These are phyloP conservation scores for Drosophila gunungcola DNA, from an alignment of 1,140 invertebrate genomes.

Conservation along the genomic window DNA sequence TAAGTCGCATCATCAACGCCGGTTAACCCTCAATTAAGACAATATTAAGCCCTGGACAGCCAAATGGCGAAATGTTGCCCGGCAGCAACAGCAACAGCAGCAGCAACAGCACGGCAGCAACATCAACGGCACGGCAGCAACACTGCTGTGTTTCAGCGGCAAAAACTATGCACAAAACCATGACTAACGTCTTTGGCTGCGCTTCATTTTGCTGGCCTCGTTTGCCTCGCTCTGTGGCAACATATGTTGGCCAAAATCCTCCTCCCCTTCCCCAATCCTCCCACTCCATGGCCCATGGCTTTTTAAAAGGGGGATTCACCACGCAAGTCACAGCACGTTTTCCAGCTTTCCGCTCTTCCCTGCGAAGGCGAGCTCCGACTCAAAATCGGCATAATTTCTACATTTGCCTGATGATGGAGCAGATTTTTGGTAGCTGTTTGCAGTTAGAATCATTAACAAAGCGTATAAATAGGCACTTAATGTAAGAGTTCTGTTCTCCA, in stretches of 20 bases:
- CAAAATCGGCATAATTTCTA: conserved; percentile 74
- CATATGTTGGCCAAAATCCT: conserved; percentile 70
- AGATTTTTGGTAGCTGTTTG: conserved; percentile 48
- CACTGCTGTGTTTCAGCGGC: conserved; percentile 39
- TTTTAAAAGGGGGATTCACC: conserved; percentile 37
- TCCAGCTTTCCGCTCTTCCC: conserved; percentile 20
- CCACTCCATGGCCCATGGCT: not conserved
- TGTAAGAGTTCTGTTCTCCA: conserved; percentile 11
- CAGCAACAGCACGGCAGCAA: conserved; percentile 1
- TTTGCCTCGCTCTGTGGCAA: conserved; percentile 54
- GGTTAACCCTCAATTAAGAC: conserved; percentile 85
- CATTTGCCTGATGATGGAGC: conserved; percentile 73
- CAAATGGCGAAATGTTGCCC: conserved; percentile 46
- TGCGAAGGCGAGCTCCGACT: conserved; percentile 38
- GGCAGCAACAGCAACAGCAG: conserved; percentile 13
- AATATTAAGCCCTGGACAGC: conserved; percentile 80
- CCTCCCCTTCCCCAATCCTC: not conserved
- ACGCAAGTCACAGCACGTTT: conserved; percentile 59
- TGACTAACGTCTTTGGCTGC: conserved; percentile 83
- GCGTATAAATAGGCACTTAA: conserved; percentile 50
- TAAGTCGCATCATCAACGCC: conserved; percentile 84
- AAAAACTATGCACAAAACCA: conserved; percentile 81
- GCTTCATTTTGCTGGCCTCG: conserved; percentile 69
- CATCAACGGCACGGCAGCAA: conserved; percentile 2
- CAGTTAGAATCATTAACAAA: conserved; percentile 63